A percentile compares a stretch with the other conserved stretches of the same genome.
Conservation (phyloP, 2,113 vertebrate genomes). For the Ailurus styani region DNA sequence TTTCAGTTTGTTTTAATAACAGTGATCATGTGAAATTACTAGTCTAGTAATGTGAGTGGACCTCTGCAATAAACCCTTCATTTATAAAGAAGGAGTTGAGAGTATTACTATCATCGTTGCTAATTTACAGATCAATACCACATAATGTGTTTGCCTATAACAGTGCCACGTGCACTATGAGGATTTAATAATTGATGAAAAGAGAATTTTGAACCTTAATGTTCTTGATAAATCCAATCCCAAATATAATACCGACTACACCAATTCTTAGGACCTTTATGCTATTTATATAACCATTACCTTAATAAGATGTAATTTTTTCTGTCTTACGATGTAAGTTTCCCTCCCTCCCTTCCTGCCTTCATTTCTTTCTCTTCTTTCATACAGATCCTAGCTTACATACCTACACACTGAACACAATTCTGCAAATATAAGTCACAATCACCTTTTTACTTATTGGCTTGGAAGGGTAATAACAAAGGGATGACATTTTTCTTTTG, state of each 20-base stretch:
- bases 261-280: neutral
- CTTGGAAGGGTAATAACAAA: neutral
- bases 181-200: neutral
- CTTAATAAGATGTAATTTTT: neutral
- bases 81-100: neutral
- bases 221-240: neutral
- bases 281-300: neutral
- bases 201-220: neutral
- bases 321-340: neutral
- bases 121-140: neutral
- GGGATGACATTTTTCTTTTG: neutral
- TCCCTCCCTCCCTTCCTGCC: neutral
- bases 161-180: neutral
- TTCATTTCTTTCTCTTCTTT: neutral
- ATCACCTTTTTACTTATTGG: neutral
- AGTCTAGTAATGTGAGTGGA: neutral
- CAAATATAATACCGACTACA: neutral
- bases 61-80: neutral
- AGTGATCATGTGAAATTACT: neutral
- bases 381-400: neutral
- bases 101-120: neutral
- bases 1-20: constrained; percentile 3
- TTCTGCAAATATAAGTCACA: neutral
- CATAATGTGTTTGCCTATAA: neutral
- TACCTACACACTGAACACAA: neutral